Evolutionary conservation across 2,888 invertebrate species (phyloP).

Genomic region (Enoplolaimus lenunculus): DNA sequence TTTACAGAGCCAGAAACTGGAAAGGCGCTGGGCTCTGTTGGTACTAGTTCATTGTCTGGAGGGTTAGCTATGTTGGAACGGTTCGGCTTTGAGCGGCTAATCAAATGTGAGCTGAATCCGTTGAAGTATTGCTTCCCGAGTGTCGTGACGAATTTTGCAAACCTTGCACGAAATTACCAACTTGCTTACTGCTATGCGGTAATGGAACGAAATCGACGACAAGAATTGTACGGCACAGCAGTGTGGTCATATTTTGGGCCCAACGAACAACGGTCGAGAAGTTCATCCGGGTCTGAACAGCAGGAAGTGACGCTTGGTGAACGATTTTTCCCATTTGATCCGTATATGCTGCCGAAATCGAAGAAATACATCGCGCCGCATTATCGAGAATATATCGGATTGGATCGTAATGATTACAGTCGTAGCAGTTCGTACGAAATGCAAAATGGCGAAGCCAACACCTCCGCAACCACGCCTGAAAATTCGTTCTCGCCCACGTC

Average conservation of each 20-base stretch:
- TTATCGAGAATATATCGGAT: background rate
- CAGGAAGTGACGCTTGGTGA: background rate
- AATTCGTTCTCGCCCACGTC: too few relatives aligned
- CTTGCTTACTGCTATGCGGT: conserved; percentile 79
- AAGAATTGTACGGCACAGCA: too few relatives aligned
- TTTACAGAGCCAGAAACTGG: conserved; percentile 48
- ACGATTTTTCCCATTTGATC: conserved; percentile 75
- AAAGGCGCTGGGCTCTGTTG: background rate
- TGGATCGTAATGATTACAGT: background rate
- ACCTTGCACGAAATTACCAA: conserved; percentile 53
- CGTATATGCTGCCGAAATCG: conserved; percentile 59
- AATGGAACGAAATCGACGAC: conserved; percentile 61
- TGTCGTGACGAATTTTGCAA: conserved; percentile 43
- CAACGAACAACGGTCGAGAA: background rate
- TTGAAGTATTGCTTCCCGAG: conserved; percentile 56
- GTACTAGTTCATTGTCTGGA: background rate
- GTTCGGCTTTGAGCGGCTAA: conserved; percentile 67
- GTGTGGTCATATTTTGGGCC: background rate
- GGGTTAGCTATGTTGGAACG: conserved; percentile 63
- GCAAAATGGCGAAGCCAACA: too few relatives aligned
- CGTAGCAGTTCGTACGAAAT: too few relatives aligned
- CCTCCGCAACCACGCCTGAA: too few relatives aligned
- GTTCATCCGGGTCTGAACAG: conserved; percentile 30
- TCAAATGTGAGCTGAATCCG: conserved; percentile 73
- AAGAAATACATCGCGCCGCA: background rate